Evolutionary conservation across 2,888 invertebrate genomes (phyloP), one percentile per base, ranked within the genome.

Genomic region (Athalia circularis): DNA sequence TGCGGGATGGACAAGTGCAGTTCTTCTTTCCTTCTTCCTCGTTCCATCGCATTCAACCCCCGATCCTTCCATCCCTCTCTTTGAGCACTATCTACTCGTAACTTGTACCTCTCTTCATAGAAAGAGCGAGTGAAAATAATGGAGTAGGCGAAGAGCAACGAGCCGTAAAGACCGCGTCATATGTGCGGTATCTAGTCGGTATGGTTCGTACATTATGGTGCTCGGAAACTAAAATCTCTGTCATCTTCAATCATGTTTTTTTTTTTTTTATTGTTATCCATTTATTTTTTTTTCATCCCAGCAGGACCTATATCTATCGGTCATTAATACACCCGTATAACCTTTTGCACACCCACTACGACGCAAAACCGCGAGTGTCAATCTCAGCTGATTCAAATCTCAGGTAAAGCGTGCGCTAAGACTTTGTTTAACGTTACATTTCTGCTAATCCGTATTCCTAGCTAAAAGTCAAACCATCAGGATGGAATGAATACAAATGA

Each of bases 91-190:
- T 68, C 54, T 68, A 43, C 68, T 54, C 43, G 68, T 52, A 45
- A 29, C 29, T 29, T 29, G 29, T 29, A 29, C 29, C 29, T 52
- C 45, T 43, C 68, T 52, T 4, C 29, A 54, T 47, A 59, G 59
- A 57, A 45, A 72, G 59, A 47, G 59, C n/a, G 62, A 62, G 29
- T 11, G 54, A 54, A n/a, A n/a, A 54, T 11, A 13, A 15, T n/a
- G 72, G 70, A 57, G 57, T 45, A 13, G 84, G 82, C 83, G 81
- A 78, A 79, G 85, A 79, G 81, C 87, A 89, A 88, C 88, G 88
- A 88, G 86, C 88, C 88, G 80, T 88, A 84, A 87, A 88, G 85
- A 83, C 85, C 85, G 79, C 84, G 87, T 88, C 88, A 86, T 87
- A 88, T 88, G 88, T 84, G 72, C 72, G 7, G 52, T 59, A 57